These are phyloP conservation scores for Cetonia aurata DNA, from an alignment of 2,888 invertebrate genomes.

Conservation along the genomic window DNA sequence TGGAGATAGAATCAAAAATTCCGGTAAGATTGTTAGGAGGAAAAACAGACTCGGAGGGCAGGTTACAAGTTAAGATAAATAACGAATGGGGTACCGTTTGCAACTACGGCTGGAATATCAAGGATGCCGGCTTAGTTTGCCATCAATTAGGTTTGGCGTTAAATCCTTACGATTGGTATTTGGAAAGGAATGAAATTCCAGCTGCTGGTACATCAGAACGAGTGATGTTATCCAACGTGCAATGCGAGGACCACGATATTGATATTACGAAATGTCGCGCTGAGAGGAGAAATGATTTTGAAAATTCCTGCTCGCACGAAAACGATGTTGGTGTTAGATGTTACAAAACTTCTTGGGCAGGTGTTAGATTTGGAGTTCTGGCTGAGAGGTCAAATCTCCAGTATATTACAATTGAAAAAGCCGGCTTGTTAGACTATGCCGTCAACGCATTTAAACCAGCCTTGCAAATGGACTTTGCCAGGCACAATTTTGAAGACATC, in stretches of 20 bases:
- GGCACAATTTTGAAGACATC: constrained; percentile 86
- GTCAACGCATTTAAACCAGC: constrained; percentile 91
- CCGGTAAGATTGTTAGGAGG: constrained; percentile 88
- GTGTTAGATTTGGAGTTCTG: constrained; percentile 88
- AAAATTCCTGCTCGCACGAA: constrained; percentile 89
- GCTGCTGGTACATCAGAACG: constrained; percentile 81
- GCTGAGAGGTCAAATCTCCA: constrained; percentile 90
- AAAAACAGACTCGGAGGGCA: constrained; percentile 84
- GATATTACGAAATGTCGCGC: constrained; percentile 90
- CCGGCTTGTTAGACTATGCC: constrained; percentile 93
- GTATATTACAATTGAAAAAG: constrained; percentile 89
- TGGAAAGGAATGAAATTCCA: constrained; percentile 87
- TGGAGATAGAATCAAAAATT: constrained; percentile 73
- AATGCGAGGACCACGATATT: constrained; percentile 90
- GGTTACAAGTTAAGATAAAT: constrained; percentile 85
- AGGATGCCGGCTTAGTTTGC: constrained; percentile 93
- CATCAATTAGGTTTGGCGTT: constrained; percentile 93
- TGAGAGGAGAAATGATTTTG: constrained; percentile 83
- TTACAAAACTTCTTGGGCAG: constrained; percentile 94
- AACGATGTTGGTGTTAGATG: constrained; percentile 91
- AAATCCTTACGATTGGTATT: constrained; percentile 92
- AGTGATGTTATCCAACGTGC: constrained; percentile 87
- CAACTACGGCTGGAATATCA: constrained; percentile 94
- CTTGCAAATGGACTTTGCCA: constrained; percentile 87
- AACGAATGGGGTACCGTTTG: constrained; percentile 98